phyloP scores from a whole-genome alignment of 2,113 vertebrate genomes.

The Cyanistes caeruleus region DNA sequence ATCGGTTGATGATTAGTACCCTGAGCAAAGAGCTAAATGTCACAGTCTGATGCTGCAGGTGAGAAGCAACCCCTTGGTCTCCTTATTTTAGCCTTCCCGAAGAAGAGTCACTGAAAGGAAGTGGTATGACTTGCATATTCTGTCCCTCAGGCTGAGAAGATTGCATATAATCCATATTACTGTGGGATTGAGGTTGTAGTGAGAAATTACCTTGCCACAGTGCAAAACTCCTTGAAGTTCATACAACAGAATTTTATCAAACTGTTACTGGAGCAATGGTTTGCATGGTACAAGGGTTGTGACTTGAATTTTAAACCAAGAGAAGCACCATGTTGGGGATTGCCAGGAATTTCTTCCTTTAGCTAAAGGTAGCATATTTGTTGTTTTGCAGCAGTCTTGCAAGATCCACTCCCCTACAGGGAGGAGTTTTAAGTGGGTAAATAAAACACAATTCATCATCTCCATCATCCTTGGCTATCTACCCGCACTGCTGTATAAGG shows the following conservation, averaged over 20 bases:
- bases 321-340: not conserved
- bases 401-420: constrained; percentile 10
- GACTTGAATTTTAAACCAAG: not conserved
- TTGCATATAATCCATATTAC: not conserved
- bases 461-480: not conserved
- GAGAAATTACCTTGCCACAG: not conserved
- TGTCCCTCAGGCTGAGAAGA: not conserved
- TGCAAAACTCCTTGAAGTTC: not conserved
- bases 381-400: constrained; percentile 22
- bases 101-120: not conserved
- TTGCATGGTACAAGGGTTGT: not conserved
- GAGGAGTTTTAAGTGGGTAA: constrained; percentile 30
- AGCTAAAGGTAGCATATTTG: constrained; percentile 20
- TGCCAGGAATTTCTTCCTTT: constrained; percentile 4
- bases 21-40: not conserved
- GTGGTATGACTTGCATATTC: not conserved
- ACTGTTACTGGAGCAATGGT: not conserved
- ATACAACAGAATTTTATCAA: not conserved
- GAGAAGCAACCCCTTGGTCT: not conserved
- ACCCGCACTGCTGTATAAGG: not conserved
- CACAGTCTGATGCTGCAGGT: not conserved
- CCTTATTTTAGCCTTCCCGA: not conserved
- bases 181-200: not conserved
- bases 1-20: not conserved
- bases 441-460: not conserved